These are phyloP conservation scores for Ormyrus rosae DNA, from an alignment of 2,888 invertebrate genomes.

Conservation along the genomic window DNA sequence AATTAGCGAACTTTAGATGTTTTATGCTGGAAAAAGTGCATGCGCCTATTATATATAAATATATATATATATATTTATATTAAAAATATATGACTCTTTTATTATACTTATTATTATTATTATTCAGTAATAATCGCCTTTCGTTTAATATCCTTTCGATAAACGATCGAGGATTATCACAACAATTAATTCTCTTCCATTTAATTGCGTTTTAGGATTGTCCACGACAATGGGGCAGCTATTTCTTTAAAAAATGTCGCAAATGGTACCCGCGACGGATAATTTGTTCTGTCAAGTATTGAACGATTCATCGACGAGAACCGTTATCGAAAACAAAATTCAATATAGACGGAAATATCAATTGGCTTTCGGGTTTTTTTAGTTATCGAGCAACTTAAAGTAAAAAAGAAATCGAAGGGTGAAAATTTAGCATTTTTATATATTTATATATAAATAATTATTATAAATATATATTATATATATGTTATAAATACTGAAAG, in stretches of 20 bases:
- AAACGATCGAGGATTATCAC: conserved; percentile 53
- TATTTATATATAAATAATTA: conserved; percentile 52
- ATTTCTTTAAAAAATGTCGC: conserved; percentile 73
- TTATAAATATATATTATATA: conserved; percentile 57
- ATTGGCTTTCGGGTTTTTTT: neutral
- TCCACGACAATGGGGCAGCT: conserved; percentile 76
- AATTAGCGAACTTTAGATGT: conserved; percentile 36
- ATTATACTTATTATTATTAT: conserved; percentile 18
- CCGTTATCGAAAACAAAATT: conserved; percentile 35
- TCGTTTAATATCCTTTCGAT: conserved; percentile 53
- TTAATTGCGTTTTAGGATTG: conserved; percentile 75
- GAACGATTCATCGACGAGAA: conserved; percentile 58
- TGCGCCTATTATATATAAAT: conserved; percentile 45
- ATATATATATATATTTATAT: conserved; percentile 28
- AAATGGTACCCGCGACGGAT: conserved; percentile 59
- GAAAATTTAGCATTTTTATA: conserved; percentile 30
- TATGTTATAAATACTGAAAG: conserved; percentile 39
- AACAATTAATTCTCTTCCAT: conserved; percentile 72
- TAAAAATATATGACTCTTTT: conserved; percentile 30
- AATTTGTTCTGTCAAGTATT: conserved; percentile 57
- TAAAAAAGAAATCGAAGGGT: conserved; percentile 44
- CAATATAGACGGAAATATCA: conserved; percentile 14
- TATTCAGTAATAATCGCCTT: conserved; percentile 56
- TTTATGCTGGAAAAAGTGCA: conserved; percentile 54
- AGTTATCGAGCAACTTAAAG: neutral